Base-by-base conservation (phyloP, 1,140 invertebrate genomes). In the Drosophila miranda region DNA sequence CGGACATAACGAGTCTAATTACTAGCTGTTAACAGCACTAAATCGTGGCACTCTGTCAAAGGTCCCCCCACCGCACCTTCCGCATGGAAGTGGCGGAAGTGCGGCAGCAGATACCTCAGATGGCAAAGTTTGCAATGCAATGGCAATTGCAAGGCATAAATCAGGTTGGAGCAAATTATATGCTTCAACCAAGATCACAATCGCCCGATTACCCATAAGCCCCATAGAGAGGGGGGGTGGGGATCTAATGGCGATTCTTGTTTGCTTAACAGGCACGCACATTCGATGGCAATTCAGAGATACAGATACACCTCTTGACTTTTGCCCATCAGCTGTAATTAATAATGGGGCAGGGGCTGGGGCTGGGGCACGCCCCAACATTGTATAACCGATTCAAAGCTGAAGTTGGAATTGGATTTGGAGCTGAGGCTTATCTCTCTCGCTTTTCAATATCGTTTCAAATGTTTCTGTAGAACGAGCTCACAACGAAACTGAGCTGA, bases 1-100 rank as follows among this genome's bases (percentile, higher is more conserved):
- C 63, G 48, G 69, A 57, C 69, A 82, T 75, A 82, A 82, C 66
- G 74, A 69, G 74, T 51, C 78, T 86, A 86, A 86, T 84, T 84
- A 84, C 82, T 54, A 87, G 78, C 82, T 84, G 81, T 84, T 84
- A 84, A 84, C 81, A 87, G 70, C 75, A 76, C 75, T 87, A 87
- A 87, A 82, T 78, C 59, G 81, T 67, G 60, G 53, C 59, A 48
- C 56, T 43, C 68, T 87, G 81, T 86, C 81, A 76, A 66, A 68
- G 66, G 58, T 74, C 34, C 46, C 56, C 52, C 21, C 7, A 13
- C 11, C 7, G 4, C 26, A 6, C 14, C 19, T 11, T 14, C 34
- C 8, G 2, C 9, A 52, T n/a, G 54, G n/a, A 41, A 13, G 11
- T 51, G 55, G 13, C 6, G 42, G 8, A 11, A 38, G 51, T 11